Evolutionary conservation across 2,888 invertebrate species (phyloP), one percentile per base, ranked within the genome.

Genomic region (Lithosia quadra): DNA sequence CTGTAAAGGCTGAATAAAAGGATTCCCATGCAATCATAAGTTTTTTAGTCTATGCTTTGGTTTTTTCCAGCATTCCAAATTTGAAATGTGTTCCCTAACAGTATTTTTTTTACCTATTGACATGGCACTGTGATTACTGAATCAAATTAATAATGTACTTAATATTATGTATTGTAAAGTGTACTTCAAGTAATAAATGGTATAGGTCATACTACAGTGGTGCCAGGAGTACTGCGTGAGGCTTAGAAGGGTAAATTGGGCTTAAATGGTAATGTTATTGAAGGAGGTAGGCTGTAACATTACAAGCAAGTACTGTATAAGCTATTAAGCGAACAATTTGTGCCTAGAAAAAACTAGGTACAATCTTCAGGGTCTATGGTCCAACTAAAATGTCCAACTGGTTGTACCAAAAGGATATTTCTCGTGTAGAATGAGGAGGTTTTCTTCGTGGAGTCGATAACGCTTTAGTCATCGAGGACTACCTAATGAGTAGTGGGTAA

Each of bases 91-190:
- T 77, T 79, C 39, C 9, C 58, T 21, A 74, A 64, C 80, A 80
- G 77, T 80, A 80, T 80, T 80, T 67, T n/a, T 70, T 68, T 79
- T 75, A 77, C 39, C 59, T 60, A 71, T 78, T 77, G 78, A 78
- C 73, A 69, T 79, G 68, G 69, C 72, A 58, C 73, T 80, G 77
- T 78, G 80, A 80, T 79, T 66, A 49, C 28, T 58, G 56, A 62
- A 77, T 72, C 66, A 58, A 68, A 68, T 58, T 33, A 28, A 63
- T 59, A 28, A 77, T 76, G 76, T 80, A 79, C 73, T 78, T 79
- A 80, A 64, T 70, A 69, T 22, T 63, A 60, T 43, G 34, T 68
- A 43, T 69, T 68, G 61, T 69, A 24, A 65, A 72, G 53, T 66
- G 59, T 65, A 67, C n/a, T 57, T 39, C 39, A 28, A 57, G 21